Evolutionary conservation across 2,888 invertebrate genomes (phyloP), one percentile per base, ranked within the genome.

Genomic region (Apamea sordens): DNA sequence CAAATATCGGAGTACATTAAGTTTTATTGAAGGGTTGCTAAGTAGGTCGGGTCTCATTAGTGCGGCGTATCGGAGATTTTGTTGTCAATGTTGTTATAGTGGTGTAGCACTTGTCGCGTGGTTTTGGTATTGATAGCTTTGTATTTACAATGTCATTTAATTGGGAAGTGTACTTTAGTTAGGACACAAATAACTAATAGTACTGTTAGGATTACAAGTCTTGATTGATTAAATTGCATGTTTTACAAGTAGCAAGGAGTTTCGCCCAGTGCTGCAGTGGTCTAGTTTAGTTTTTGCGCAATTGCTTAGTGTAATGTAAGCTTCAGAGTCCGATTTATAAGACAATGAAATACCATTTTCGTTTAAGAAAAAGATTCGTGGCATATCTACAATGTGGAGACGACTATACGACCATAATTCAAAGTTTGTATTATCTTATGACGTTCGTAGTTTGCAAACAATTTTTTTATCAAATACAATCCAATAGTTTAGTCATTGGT

Each of bases 1-100:
- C 91, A 88, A 90, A 87, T 90, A 90, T 87, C 90, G 84, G 61
- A 81, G 86, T 76, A 83, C 86, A 86, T 89, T 87, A 90, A 85
- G 80, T 87, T 90, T 89, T 86, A 91, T 83, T 87, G 86, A 61
- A 79, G 71, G 75, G 80, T 86, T 85, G 80, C 70, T 82, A 85
- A 87, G 84, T 82, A 80, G 90, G 89, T 84, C 88, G 76, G 83
- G 72, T 79, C 88, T 89, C 88, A 86, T 90, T 88, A 87, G 80
- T 78, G 63, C 75, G 73, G 41, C 28, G 69, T 82, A 80, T 78
- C 78, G 47, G 65, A 50, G 69, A 71, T 82, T 75, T 65, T 11
- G 73, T 77, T 68, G 73, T 73, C 32, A 36, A 44, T 67, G 68
- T 64, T 71, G 85, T 69, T 73, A 18, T 13, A 41, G 50, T 56